These are phyloP conservation scores for Picus viridis DNA, from an alignment of 2,797 vertebrate genomes.

Conservation along the genomic window DNA sequence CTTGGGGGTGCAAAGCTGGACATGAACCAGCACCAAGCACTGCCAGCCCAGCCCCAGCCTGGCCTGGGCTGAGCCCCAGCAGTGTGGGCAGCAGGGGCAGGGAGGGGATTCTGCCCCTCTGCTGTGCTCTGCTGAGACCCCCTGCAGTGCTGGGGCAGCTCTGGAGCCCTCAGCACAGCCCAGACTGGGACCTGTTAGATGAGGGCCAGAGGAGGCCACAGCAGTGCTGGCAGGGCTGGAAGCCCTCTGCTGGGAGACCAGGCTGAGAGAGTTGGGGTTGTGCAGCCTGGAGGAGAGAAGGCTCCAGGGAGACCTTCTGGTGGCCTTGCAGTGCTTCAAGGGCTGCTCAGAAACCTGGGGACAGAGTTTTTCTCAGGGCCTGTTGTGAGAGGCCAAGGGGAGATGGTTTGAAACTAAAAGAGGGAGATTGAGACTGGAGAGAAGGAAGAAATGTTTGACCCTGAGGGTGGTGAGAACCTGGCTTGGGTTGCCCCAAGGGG, in stretches of 20 bases:
- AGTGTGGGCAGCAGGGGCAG: not conserved
- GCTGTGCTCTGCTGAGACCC: not conserved
- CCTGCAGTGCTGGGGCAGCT: not conserved
- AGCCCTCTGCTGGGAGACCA: not conserved
- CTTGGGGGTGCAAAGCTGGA: not conserved
- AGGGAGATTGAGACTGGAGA: not conserved
- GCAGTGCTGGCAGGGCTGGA: not conserved
- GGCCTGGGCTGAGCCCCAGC: not conserved
- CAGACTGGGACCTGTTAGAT: not conserved
- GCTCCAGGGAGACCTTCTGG: not conserved
- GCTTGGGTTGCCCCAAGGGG: not conserved
- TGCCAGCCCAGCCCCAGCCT: not conserved
- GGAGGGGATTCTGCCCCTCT: not conserved
- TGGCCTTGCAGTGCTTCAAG: not conserved
- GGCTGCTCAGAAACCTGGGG: not conserved
- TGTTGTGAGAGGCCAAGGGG: not conserved
- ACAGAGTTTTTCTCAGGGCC: not conserved
- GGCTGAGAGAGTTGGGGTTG: not conserved
- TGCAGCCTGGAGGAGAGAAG: not conserved
- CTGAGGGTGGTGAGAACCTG: not conserved
- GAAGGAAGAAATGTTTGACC: not conserved
- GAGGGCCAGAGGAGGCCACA: not conserved
- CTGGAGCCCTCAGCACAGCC: not conserved
- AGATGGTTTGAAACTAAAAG: not conserved
- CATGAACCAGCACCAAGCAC: not conserved